These are phyloP conservation scores for Prolemur simus DNA, from an alignment of 2,113 vertebrate species.

Conservation along the genomic window DNA sequence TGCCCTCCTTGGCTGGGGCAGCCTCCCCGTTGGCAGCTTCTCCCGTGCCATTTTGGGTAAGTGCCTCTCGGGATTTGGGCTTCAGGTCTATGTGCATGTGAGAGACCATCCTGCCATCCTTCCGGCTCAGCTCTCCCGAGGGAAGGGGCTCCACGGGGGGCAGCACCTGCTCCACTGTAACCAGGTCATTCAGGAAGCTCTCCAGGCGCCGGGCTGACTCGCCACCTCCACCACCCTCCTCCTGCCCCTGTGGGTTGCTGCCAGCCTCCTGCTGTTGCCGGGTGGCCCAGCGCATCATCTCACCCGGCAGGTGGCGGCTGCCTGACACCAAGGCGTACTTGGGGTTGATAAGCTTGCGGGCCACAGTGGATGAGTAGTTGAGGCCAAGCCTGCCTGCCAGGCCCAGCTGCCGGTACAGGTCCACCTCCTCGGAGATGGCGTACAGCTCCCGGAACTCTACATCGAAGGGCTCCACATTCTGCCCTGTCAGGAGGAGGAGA, in stretches of 20 bases:
- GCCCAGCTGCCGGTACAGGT: constrained; percentile 90
- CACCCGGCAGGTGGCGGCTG: constrained; percentile 77
- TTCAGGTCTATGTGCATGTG: constrained; percentile 68
- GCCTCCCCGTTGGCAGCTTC: constrained; percentile 65
- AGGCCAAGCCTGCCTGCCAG: constrained; percentile 75
- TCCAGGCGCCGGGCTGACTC: constrained; percentile 82
- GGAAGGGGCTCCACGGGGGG: constrained; percentile 82
- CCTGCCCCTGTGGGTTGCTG: constrained; percentile 61
- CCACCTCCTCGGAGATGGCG: constrained; percentile 91
- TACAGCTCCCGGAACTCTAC: constrained; percentile 95
- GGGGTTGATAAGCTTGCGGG: constrained; percentile 95
- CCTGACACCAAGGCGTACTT: constrained; percentile 91
- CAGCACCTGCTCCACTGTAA: constrained; percentile 83
- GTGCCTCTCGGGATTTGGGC: constrained; percentile 76
- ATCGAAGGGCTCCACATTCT: constrained; percentile 93
- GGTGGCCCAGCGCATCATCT: constrained; percentile 84
- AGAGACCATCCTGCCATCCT: constrained; percentile 67
- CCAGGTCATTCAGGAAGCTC: constrained; percentile 85
- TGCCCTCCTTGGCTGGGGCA: constrained; percentile 67
- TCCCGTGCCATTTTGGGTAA: constrained; percentile 71
- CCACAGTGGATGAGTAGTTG: constrained; percentile 86
- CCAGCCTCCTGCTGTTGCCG: constrained; percentile 71
- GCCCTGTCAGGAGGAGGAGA: constrained; percentile 93
- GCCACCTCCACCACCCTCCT: constrained; percentile 76
- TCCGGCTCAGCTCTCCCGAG: constrained; percentile 47